Conservation (phyloP, 2,888 invertebrate species). For the Drosophila algonquin region DNA sequence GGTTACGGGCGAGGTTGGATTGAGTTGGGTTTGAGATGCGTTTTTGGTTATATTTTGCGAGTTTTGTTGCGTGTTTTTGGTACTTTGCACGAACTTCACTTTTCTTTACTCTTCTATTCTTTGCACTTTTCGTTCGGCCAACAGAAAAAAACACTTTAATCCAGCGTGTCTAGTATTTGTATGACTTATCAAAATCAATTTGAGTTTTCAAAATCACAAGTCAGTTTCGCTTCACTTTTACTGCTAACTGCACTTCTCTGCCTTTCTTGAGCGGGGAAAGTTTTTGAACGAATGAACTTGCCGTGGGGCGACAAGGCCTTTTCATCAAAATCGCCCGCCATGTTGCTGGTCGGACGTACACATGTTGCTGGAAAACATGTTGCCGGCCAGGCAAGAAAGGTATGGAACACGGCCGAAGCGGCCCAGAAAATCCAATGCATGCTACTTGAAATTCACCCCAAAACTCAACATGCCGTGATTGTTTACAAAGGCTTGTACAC, state of each 20-base stretch:
- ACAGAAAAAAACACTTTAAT: constrained; percentile 67
- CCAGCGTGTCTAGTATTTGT: constrained; percentile 65
- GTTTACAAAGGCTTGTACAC: no score
- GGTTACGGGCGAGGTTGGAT: constrained; percentile 72
- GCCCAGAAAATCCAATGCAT: no score
- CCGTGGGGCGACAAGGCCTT: no score
- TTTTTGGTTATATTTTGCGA: constrained; percentile 32
- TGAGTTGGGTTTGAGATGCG: constrained; percentile 30
- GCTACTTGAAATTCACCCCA: no score
- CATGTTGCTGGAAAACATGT: no score
- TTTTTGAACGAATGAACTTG: constrained; percentile 44
- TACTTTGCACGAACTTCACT: constrained; percentile 20
- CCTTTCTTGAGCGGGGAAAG: constrained; percentile 16
- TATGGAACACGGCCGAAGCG: no score
- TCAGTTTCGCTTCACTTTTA: constrained; percentile 18
- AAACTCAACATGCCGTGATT: no score
- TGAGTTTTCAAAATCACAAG: constrained; percentile 37
- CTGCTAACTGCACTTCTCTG: not conserved
- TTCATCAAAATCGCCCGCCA: not conserved
- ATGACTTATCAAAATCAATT: constrained; percentile 53
- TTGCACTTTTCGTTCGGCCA: constrained; percentile 6
- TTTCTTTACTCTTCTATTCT: constrained; percentile 11
- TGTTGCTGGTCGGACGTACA: no score
- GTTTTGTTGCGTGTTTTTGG: constrained; percentile 28
- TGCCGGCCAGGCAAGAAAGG: no score